Conservation (phyloP, 30 jellyfish, hydroid and myxozoan genomes). For the Cassiopea xamachana region DNA sequence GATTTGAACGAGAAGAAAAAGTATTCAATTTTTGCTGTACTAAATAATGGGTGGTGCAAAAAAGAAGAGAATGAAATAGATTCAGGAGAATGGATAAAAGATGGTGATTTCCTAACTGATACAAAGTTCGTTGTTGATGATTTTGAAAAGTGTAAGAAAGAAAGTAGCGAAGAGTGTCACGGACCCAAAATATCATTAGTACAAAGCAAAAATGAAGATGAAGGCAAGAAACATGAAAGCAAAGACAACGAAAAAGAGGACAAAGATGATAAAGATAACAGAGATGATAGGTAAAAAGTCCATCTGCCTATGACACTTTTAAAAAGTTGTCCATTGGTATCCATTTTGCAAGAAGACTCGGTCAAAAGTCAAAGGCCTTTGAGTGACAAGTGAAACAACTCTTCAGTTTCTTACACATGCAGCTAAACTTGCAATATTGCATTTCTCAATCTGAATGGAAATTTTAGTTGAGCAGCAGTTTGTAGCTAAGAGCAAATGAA, state of each 20-base stretch:
- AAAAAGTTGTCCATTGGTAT: background rate
- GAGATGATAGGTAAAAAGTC: background rate
- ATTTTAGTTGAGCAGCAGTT: too few relatives aligned
- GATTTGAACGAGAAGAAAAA: background rate
- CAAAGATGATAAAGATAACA: background rate
- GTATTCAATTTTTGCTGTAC: conserved; percentile 19
- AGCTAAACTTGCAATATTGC: too few relatives aligned
- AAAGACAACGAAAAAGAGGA: background rate
- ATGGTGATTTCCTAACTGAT: conserved; percentile 9
- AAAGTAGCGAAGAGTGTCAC: conserved; percentile 8
- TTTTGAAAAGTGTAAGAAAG: conserved; percentile 23
- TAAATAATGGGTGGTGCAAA: conserved; percentile 28
- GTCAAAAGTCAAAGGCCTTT: too few relatives aligned
- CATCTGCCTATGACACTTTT: background rate
- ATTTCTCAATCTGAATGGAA: too few relatives aligned
- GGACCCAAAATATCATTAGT: conserved; percentile 33
- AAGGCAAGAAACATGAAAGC: background rate
- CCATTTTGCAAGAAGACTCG: too few relatives aligned
- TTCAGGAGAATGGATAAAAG: conserved; percentile 39
- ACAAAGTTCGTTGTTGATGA: conserved; percentile 6
- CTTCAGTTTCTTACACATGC: too few relatives aligned
- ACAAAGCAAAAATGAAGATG: background rate
- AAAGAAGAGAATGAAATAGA: conserved; percentile 1
- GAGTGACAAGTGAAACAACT: too few relatives aligned
- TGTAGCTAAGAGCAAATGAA: too few relatives aligned